A percentile compares a stretch with the other conserved stretches of the same genome.
These are phyloP conservation scores for Okapia johnstoni DNA, from an alignment of 2,113 vertebrate species.

Conservation along the genomic window DNA sequence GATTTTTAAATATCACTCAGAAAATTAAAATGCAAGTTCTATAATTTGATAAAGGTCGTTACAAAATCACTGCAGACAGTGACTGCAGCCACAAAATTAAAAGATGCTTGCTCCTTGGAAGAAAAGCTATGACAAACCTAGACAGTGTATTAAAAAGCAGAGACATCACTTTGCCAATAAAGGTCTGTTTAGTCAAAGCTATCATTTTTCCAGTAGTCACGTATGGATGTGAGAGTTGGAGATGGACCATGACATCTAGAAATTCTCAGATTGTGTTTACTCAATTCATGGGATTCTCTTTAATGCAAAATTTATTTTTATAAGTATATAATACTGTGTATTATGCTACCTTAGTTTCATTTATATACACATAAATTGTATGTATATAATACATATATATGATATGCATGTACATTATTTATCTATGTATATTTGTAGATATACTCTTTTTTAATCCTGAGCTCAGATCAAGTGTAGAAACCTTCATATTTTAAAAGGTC, in stretches of 20 bases:
- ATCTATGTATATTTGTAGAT: neutral
- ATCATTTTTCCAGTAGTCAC: neutral
- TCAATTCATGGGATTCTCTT: neutral
- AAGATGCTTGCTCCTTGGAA: neutral
- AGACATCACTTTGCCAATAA: neutral
- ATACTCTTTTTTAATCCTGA: neutral
- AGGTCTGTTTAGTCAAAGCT: neutral
- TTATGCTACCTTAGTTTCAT: neutral
- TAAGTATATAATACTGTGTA: neutral
- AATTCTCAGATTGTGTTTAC: neutral
- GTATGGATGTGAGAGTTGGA: neutral
- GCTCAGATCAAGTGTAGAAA: neutral
- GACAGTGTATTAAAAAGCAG: neutral
- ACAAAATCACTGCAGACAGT: neutral
- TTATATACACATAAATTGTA: neutral
- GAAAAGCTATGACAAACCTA: neutral
- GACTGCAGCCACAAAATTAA: neutral
- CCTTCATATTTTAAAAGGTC: neutral
- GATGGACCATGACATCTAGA: neutral
- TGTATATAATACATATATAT: neutral
- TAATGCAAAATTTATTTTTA: neutral
- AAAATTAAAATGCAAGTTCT: slow-evolving; percentile 17
- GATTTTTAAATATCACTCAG: neutral
- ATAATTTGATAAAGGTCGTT: neutral
- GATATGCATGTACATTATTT: neutral